Evolutionary conservation across 1,140 invertebrate genomes (phyloP).

Genomic region (Meteorus sp.): DNA sequence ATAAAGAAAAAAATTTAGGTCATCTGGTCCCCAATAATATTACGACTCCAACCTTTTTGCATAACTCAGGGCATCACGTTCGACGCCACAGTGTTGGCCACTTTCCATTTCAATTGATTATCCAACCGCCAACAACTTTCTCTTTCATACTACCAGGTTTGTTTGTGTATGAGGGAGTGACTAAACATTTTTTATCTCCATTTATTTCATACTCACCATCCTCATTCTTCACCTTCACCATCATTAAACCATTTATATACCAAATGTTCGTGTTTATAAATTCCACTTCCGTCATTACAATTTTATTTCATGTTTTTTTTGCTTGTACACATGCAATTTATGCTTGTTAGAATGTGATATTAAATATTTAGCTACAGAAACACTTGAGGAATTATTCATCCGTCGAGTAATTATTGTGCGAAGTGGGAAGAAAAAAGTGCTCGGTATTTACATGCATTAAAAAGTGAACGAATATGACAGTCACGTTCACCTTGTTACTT

Average conservation of each 20-base stretch:
- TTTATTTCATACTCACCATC: too few species aligned
- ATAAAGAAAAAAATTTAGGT: conserved; percentile 9
- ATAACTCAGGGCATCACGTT: conserved; percentile 8
- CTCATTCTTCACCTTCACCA: too few species aligned
- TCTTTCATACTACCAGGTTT: conserved; percentile 24
- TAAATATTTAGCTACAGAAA: too few species aligned
- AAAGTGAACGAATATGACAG: background rate
- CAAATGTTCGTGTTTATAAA: too few species aligned
- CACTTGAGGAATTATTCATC: too few species aligned
- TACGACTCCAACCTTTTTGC: conserved; percentile 20
- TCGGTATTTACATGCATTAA: too few species aligned
- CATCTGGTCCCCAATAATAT: conserved; percentile 9
- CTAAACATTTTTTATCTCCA: too few species aligned
- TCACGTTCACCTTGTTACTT: conserved; percentile 6
- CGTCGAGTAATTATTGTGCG: too few species aligned
- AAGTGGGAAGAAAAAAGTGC: too few species aligned
- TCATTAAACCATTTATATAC: too few species aligned
- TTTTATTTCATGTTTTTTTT: background rate
- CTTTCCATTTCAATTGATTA: conserved; percentile 53
- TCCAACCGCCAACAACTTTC: conserved; percentile 46
- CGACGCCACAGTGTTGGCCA: conserved; percentile 22
- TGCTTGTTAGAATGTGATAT: too few species aligned
- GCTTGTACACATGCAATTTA: too few species aligned
- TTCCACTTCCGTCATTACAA: background rate
- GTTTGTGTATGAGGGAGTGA: background rate